Percentiles rank a stretch among this genome's conserved stretches.
These are phyloP conservation scores for Dendroctonus valens DNA, from an alignment of 1,140 invertebrate genomes.

Conservation along the genomic window DNA sequence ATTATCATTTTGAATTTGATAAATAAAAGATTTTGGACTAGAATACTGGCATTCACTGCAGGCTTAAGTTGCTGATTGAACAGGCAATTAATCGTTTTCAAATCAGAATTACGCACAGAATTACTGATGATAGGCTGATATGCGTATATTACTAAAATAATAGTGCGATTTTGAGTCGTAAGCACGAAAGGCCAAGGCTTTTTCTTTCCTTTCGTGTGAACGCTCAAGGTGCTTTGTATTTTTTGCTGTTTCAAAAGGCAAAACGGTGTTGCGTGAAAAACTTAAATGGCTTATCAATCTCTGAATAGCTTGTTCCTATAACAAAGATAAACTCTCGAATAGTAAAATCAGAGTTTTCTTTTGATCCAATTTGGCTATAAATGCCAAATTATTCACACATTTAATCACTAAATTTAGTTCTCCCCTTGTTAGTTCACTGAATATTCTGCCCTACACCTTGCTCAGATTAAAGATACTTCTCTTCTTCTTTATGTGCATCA, in stretches of 20 bases:
- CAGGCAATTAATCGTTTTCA: neutral
- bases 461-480: too few species aligned
- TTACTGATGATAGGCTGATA: neutral
- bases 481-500: too few species aligned
- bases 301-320: too few species aligned
- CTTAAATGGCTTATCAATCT: neutral
- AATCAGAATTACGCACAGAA: neutral
- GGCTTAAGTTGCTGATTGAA: conserved; percentile 10
- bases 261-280: conserved; percentile 1
- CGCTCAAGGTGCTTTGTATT: neutral
- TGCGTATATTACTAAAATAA: conserved; percentile 3
- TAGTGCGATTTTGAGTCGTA: neutral
- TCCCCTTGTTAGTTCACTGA: too few species aligned
- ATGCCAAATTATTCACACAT: too few species aligned
- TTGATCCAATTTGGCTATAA: too few species aligned
- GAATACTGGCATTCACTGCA: neutral
- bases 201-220: conserved; percentile 5
- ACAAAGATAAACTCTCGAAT: too few species aligned
- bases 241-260: neutral
- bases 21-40: neutral
- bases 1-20: neutral
- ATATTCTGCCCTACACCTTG: too few species aligned
- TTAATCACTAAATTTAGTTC: too few species aligned
- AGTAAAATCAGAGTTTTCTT: too few species aligned
- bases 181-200: conserved; percentile 1